A percentile compares a stretch with the other conserved stretches of the same genome.
These are phyloP conservation scores for Aricia agestis DNA, from an alignment of 1,140 invertebrate species.

Conservation along the genomic window DNA sequence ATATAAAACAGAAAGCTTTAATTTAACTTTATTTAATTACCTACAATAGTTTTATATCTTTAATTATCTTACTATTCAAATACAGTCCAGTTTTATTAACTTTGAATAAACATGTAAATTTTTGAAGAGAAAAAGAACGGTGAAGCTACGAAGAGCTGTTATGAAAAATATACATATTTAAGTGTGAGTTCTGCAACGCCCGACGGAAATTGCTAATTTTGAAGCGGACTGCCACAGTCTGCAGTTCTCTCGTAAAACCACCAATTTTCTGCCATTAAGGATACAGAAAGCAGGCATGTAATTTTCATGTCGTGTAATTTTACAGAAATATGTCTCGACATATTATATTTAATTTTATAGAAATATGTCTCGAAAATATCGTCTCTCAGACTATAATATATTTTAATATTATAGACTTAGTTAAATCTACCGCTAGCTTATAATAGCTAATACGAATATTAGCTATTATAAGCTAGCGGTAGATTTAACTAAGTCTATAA, in stretches of 20 bases:
- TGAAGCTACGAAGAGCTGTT: background rate
- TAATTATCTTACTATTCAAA: background rate
- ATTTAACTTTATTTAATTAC: background rate
- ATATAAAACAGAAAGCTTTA: constrained; percentile 1
- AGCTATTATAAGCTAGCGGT: too few relatives aligned
- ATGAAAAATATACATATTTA: background rate
- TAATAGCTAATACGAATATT: too few relatives aligned
- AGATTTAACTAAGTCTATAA: too few relatives aligned
- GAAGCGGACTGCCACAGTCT: background rate
- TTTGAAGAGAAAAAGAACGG: background rate
- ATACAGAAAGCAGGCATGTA: background rate
- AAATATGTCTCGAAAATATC: background rate
- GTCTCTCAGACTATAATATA: too few relatives aligned
- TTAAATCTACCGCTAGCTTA: too few relatives aligned
- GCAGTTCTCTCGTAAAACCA: background rate
- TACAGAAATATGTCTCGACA: background rate
- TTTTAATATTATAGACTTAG: too few relatives aligned
- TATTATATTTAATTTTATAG: too few relatives aligned
- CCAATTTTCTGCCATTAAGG: background rate
- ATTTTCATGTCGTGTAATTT: background rate
- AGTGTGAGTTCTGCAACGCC: background rate
- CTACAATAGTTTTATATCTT: background rate
- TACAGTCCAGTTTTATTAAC: background rate
- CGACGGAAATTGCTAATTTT: background rate
- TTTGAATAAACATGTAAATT: background rate